These are phyloP conservation scores for Empidonax alnorum DNA, from an alignment of 2,113 vertebrate species.

Conservation along the genomic window DNA sequence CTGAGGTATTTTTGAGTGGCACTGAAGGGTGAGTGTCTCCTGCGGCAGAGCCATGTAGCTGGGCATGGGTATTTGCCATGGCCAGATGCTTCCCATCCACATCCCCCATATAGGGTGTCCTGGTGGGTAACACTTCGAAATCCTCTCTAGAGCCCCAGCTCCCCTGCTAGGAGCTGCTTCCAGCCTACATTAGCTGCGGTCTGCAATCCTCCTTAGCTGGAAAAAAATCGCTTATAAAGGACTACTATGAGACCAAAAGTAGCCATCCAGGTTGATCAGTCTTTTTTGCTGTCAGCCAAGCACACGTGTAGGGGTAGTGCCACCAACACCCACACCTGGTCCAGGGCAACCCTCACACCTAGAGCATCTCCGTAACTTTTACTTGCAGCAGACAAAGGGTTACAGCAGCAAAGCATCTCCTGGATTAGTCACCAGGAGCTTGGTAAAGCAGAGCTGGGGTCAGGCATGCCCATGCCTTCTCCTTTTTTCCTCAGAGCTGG, in stretches of 20 bases:
- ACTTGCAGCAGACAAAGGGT: not conserved
- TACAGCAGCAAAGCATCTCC: not conserved
- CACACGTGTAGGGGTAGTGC: fast-evolving
- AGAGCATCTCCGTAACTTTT: not conserved
- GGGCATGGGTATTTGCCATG: not conserved
- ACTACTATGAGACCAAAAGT: not conserved
- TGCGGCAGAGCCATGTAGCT: not conserved
- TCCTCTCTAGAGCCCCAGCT: not conserved
- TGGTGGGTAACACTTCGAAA: not conserved
- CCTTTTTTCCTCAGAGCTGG: not conserved
- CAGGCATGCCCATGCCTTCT: not conserved
- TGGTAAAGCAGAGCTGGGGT: not conserved
- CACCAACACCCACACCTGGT: not conserved
- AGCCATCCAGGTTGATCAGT: not conserved
- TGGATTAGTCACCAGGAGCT: fast-evolving
- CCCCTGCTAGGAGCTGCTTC: not conserved
- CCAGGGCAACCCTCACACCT: fast-evolving
- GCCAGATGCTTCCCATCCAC: not conserved
- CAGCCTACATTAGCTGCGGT: not conserved
- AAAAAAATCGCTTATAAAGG: not conserved
- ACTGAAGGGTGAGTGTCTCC: not conserved
- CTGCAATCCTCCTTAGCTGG: not conserved
- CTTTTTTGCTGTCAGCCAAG: not conserved
- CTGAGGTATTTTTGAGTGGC: not conserved
- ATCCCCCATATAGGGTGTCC: fast-evolving